A percentile compares a stretch with the other conserved stretches of the same genome.
Conservation (phyloP, 2,888 invertebrate genomes). For the Andrena haemorrhoa region DNA sequence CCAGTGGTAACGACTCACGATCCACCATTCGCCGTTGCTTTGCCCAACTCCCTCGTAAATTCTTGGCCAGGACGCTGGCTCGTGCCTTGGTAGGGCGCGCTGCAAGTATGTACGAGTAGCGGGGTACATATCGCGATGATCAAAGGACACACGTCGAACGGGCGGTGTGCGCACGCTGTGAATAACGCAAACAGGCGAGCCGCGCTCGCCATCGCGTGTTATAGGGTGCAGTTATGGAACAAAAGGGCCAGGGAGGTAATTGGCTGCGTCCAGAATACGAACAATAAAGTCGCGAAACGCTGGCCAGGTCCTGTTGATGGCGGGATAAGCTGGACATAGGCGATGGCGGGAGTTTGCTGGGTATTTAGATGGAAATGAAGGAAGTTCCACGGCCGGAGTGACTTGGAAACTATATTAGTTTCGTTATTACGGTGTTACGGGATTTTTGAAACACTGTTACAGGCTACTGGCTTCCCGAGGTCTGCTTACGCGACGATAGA, state of each 20-base stretch:
- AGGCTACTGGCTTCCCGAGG: neutral
- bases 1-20: constrained; percentile 54
- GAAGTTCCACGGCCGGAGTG: neutral
- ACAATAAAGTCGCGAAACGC: constrained; percentile 20
- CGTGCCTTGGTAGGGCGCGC: constrained; percentile 18
- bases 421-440: constrained; percentile 21
- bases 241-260: constrained; percentile 27
- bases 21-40: constrained; percentile 38
- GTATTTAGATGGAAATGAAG: constrained; percentile 36
- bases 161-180: neutral
- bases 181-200: constrained; percentile 13
- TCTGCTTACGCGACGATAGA: neutral
- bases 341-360: neutral
- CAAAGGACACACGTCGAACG: constrained; percentile 43
- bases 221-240: constrained; percentile 19
- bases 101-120: neutral
- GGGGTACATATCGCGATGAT: constrained; percentile 41
- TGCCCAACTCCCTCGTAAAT: constrained; percentile 51
- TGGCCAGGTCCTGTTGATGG: neutral
- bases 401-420: constrained; percentile 24
- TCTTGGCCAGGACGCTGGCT: constrained; percentile 31
- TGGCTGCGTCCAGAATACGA: constrained; percentile 24
- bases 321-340: constrained; percentile 3
- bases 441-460: constrained; percentile 19
- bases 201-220: constrained; percentile 9